Base-by-base conservation (phyloP, 2,888 invertebrate genomes). In the Amiota communis region DNA sequence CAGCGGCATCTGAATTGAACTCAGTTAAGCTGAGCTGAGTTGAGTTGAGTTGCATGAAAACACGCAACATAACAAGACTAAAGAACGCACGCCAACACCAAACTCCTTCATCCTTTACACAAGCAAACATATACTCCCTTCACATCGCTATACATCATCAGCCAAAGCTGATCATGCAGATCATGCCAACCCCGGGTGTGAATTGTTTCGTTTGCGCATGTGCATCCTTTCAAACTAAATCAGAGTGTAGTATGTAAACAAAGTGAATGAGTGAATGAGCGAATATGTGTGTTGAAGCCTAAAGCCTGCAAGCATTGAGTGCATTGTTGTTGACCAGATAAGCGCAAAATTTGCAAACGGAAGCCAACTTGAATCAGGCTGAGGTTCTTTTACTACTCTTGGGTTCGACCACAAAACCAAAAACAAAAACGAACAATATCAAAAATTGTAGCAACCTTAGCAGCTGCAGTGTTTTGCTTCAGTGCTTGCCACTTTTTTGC, bases 151-250 rank as follows among this genome's bases (percentile, higher is more conserved):
- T 46, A 11, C 63, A 1, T 6, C 23, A 36, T 46, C 17, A 20
- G 12, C 46, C 63, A n/a, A 11, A 11, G 8, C 6, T 63, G 63
- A 23, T 13, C 46, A 23, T 59, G 6, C 8, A 11, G 59, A 15
- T 36, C 36, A 36, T 36, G 36, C 59, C n/a, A 15, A 46, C 48
- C 48, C 36, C 70, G 70, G 64, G 83, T 83, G 83, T 83, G 83
- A 85, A 83, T 83, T 83, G 83, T 84, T 85, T 85, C 81, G 83
- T 84, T 83, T 84, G 57, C 57, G 57, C 57, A 46, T 68, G 67
- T 20, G 65, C 46, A 6, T 13, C n/a, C 8, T 36, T 46, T 63
- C 53, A 17, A 17, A 23, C 23, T 15, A 59, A 59, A 23, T 17
- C 17, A 20, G 20, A 59, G 12, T 20, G 36, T 36, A 20, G 20